Percentiles rank a stretch among this genome's conserved stretches.
These are phyloP conservation scores for Calyptommatus sinebrachiatus DNA, from an alignment of 2,113 vertebrate species.

Conservation along the genomic window DNA sequence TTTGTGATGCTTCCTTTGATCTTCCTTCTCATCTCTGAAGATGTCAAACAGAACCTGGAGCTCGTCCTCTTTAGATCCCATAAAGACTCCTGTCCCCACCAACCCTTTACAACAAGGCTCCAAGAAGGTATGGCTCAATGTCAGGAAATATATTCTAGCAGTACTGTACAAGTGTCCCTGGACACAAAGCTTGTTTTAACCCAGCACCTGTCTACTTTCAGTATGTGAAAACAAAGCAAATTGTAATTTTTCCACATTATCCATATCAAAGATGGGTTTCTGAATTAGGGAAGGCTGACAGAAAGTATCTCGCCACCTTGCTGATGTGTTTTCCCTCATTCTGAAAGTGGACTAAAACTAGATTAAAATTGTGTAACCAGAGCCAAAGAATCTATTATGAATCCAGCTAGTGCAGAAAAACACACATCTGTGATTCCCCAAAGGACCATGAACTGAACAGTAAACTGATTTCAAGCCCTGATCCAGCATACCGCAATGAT, in stretches of 20 bases:
- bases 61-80: background rate
- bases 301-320: no score
- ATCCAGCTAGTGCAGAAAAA: background rate
- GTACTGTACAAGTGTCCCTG: background rate
- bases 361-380: no score
- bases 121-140: background rate
- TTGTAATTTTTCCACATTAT: no score
- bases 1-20: background rate
- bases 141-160: background rate
- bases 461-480: background rate
- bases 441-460: background rate
- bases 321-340: no score
- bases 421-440: background rate
- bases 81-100: background rate
- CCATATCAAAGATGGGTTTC: no score
- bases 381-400: no score
- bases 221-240: no score
- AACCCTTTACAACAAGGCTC: background rate
- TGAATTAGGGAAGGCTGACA: no score
- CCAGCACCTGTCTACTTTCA: no score
- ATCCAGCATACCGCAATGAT: background rate
- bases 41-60: background rate
- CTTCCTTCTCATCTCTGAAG: background rate
- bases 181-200: background rate
- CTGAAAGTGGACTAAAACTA: no score